Base-by-base conservation (phyloP, 2,888 invertebrate genomes). In the Troilus luridus region DNA sequence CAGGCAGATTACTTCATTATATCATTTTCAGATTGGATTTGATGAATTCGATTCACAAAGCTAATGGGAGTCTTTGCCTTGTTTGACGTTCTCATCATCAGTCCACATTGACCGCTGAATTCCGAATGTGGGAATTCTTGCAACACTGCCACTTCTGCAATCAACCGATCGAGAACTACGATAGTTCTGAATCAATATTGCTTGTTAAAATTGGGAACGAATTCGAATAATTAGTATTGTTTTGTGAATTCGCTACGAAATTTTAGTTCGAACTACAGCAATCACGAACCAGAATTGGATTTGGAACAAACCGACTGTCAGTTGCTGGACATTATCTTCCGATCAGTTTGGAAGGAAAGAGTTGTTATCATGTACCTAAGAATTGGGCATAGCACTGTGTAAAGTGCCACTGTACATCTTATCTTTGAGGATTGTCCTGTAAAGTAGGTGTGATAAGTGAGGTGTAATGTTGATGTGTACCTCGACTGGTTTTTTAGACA, bases 41-140 rank as follows among this genome's bases (percentile, higher is more conserved):
- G 41, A 77, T 77, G 72, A 41, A 77, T 77, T 77, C 41, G 72
- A 77, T 77, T 77, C 72, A 77, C 27, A 77, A 77, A 77, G 72
- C 72, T 77, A 41, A 77, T 27, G 72, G 72, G 9, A 41, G 17
- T 77, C 27, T 77, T 77, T 77, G 7, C 72, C 27, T 77, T 17
- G 8, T 41, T 77, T 77, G 72, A 19, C 9, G 72, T 77, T 77
- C 72, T 77, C 72, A 77, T 77, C 41, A 77, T 41, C 27, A 41
- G 17, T 21, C 41, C 19, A 6, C 7, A 77, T 77, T 41, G 72
- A 19, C 27, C 41, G 10, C 19, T 27, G 72, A 72, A 72, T 72
- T 27, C 27, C 24, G 24, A 6, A 14, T 77, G 72, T 8, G 41
- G 17, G 27, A 41, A 77, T 19, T 8, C 17, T 77, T 77, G 72